Conservation (phyloP, 2,888 invertebrate genomes). For the Macaria notata region DNA sequence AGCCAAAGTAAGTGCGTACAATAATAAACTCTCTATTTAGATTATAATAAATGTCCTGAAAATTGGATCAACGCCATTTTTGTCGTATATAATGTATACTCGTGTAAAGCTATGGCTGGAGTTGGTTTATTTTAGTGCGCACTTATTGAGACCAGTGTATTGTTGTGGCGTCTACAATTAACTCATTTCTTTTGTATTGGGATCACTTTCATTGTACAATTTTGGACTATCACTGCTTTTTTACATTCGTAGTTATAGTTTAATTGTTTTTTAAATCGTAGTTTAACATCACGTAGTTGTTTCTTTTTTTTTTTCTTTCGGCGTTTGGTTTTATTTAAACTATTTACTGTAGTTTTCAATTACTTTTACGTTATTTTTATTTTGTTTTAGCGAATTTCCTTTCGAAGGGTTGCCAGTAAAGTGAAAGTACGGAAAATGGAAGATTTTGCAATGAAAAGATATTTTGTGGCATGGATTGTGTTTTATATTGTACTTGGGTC, state of each 20-base stretch:
- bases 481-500: too few relatives aligned
- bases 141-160: conserved; percentile 4
- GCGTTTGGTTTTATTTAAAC: neutral
- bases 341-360: neutral
- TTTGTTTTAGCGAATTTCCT: conserved; percentile 34
- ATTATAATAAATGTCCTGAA: too few relatives aligned
- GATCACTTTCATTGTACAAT: conserved; percentile 29
- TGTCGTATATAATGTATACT: too few relatives aligned
- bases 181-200: conserved; percentile 11
- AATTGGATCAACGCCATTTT: too few relatives aligned
- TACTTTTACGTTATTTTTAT: conserved; percentile 22
- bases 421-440: conserved; percentile 22
- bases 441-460: conserved; percentile 34
- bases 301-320: neutral
- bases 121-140: conserved; percentile 1
- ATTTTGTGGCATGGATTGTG: neutral
- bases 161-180: neutral
- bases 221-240: conserved; percentile 1
- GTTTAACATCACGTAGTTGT: neutral
- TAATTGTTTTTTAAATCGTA: neutral
- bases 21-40: neutral
- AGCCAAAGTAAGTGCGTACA: neutral
- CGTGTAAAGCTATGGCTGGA: too few relatives aligned
- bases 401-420: conserved; percentile 32
- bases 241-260: neutral